Evolutionary conservation across 2,797 vertebrate genomes (phyloP), one percentile per base, ranked within the genome.

Genomic region (Australoheros facetus): DNA sequence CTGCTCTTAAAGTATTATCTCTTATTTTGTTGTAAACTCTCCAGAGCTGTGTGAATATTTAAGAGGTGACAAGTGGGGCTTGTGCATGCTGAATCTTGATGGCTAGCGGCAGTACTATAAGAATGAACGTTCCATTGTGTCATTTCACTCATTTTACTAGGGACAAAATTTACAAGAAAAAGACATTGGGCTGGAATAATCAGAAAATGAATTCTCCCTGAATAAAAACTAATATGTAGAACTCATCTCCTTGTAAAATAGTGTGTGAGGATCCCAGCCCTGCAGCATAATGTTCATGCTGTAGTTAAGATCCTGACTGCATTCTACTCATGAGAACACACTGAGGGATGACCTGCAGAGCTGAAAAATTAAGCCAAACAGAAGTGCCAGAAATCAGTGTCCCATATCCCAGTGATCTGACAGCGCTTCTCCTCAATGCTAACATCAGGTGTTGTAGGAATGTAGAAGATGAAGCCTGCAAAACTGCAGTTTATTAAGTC

Each of bases 1-100:
- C 58, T 11, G 21, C 84, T 88, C 79, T 86, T 84, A 80, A 82
- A 82, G 83, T 14, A 53, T 92, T 94, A 93, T 93, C 83, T 90
- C 30, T 83, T 73, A 32, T 89, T 90, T 90, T 85, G 84, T 87
- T 93, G 88, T 85, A 85, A 90, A 93, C 82, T 91, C 93, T 91
- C 60, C 78, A 73, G 78, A 90, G 88, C 84, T 91, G 85, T 88
- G 73, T 83, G 73, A 79, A 90, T 88, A 91, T 86, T 87, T 74
- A 76, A 88, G 89, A 82, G 86, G 77, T 85, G 66, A 76, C 51
- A 72, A 79, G 78, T 73, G 81, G 42, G 82, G 73, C 76, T 87
- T 78, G 56, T 76, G 83, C 77, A 85, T 19, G 72, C 66, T 73
- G 78, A 66, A 83, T 82, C 90, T 87, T 14, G 48, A 76, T 85